phyloP scores from a whole-genome alignment of 2,888 invertebrate genomes.

The Cinara cedri region DNA sequence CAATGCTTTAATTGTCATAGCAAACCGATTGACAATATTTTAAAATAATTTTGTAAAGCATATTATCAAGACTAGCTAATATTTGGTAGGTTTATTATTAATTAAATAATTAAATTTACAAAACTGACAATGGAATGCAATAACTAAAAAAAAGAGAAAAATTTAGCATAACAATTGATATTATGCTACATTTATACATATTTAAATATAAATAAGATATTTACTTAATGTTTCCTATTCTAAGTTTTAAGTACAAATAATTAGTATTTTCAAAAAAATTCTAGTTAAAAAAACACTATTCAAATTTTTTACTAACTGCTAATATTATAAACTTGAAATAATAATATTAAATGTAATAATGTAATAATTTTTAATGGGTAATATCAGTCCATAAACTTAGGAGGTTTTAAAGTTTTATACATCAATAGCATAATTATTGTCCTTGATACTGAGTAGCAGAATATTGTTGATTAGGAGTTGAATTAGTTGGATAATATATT shows the following conservation, averaged over 20 bases:
- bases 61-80: background rate
- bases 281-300: constrained; percentile 5
- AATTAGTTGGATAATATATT: constrained; percentile 47
- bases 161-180: constrained; percentile 7
- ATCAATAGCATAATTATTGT: constrained; percentile 24
- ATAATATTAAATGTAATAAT: constrained; percentile 16
- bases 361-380: constrained; percentile 29
- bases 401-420: background rate
- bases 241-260: constrained; percentile 11
- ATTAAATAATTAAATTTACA: constrained; percentile 9
- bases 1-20: background rate
- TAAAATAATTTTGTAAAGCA: background rate
- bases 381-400: constrained; percentile 51
- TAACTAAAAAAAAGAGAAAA: constrained; percentile 20
- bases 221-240: background rate
- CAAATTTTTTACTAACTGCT: background rate
- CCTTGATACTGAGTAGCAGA: constrained; percentile 46
- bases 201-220: constrained; percentile 15
- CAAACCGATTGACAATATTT: background rate
- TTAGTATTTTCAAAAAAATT: constrained; percentile 7
- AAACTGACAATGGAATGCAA: constrained; percentile 11
- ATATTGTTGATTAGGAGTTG: constrained; percentile 50
- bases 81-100: background rate
- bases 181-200: constrained; percentile 3
- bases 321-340: background rate